Percentiles rank a stretch among this genome's conserved stretches.
Conservation (phyloP, 1,140 invertebrate genomes). For the Caenorhabditis briggsae region DNA sequence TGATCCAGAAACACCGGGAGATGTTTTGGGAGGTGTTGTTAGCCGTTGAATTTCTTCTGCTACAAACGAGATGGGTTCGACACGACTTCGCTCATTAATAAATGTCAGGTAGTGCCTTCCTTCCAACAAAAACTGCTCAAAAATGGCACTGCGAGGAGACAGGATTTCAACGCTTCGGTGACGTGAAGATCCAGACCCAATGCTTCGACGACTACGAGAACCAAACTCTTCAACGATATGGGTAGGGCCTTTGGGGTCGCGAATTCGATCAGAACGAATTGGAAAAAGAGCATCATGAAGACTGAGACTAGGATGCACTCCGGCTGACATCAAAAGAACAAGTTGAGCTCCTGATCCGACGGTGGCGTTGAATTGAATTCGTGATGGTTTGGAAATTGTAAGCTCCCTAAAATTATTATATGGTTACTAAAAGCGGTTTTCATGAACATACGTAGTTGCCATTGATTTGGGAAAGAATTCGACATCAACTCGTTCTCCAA, state of each 20-base stretch:
- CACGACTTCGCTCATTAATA: constrained; percentile 68
- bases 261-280: constrained; percentile 17
- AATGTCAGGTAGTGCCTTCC: constrained; percentile 69
- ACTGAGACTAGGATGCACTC: constrained; percentile 51
- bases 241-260: constrained; percentile 1
- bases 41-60: constrained; percentile 4
- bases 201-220: constrained; percentile 15
- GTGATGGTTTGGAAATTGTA: constrained; percentile 21
- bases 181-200: constrained; percentile 7
- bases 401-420: constrained; percentile 38
- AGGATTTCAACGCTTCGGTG: constrained; percentile 49
- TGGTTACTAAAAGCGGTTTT: not conserved
- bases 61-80: constrained; percentile 53
- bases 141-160: constrained; percentile 1
- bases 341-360: constrained; percentile 55
- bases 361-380: constrained; percentile 58
- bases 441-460: constrained; percentile 56
- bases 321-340: constrained; percentile 46
- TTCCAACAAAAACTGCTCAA: constrained; percentile 60
- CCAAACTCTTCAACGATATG: constrained; percentile 43
- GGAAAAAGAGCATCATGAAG: constrained; percentile 55
- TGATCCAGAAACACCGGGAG: constrained; percentile 12
- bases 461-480: constrained; percentile 57
- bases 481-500: constrained; percentile 53
- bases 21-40: constrained; percentile 14